Evolutionary conservation across 2,113 vertebrate genomes (phyloP).

Genomic region (Daboia siamensis): DNA sequence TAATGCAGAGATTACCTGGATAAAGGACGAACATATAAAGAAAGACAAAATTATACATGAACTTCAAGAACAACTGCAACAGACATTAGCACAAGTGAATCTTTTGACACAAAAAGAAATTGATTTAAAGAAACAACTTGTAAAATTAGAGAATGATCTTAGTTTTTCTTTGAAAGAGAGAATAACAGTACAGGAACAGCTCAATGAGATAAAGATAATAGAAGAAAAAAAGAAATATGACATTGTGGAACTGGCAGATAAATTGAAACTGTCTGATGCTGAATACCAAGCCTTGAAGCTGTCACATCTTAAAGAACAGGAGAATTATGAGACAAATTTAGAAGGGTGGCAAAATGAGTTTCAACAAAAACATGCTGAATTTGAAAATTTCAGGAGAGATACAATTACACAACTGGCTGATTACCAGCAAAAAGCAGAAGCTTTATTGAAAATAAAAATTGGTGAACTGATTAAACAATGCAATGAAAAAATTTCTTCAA

Average conservation of each 20-base stretch:
- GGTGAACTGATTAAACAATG: conserved; percentile 74
- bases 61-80: conserved; percentile 79
- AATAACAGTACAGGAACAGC: conserved; percentile 72
- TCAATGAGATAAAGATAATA: conserved; percentile 62
- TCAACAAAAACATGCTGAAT: conserved; percentile 70
- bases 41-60: conserved; percentile 75
- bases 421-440: conserved; percentile 69
- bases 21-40: conserved; percentile 78
- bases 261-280: conserved; percentile 68
- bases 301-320: conserved; percentile 68
- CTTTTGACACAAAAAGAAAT: conserved; percentile 72
- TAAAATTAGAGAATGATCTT: conserved; percentile 76
- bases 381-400: conserved; percentile 63
- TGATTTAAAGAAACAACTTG: conserved; percentile 74
- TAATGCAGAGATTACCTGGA: conserved; percentile 60
- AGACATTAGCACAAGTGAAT: conserved; percentile 68
- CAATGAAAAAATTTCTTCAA: conserved; percentile 61
- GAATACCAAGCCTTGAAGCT: conserved; percentile 70
- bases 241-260: conserved; percentile 66
- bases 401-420: conserved; percentile 68
- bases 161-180: conserved; percentile 76
- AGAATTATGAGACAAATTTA: conserved; percentile 72
- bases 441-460: conserved; percentile 69
- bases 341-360: conserved; percentile 68
- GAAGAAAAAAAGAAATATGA: conserved; percentile 72